Evolutionary conservation across 1,140 invertebrate genomes (phyloP), one percentile per base, ranked within the genome.

Genomic region (Solenopsis invicta): DNA sequence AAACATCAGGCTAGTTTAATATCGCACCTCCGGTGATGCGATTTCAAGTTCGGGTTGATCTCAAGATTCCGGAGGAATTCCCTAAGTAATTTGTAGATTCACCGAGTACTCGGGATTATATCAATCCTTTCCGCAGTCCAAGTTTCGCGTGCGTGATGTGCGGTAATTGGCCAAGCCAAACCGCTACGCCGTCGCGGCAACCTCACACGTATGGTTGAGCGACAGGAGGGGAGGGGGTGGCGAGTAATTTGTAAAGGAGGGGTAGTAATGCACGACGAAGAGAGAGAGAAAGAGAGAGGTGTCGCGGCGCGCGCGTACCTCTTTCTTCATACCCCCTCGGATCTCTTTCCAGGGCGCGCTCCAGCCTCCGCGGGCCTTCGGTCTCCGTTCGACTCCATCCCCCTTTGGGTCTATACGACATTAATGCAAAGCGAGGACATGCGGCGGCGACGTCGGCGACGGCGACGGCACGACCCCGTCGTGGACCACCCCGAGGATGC

Each of bases 401-500:
- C 21, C 21, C 71, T 75, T 62, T 29, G 50, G 34, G 37, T 87
- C 86, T 52, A 29, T 29, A 59, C 61, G 76, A 78, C 89, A 91
- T 90, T 92, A 92, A 93, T 93, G 92, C 90, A 89, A 91, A 92
- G 88, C 81, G 90, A 85, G 69, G 77, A 89, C 89, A 90, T 84
- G 91, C 91, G 90, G 90, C 88, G 90, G n/a, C 66, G 64, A 18
- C 52, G 78, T 5, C 64, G 64, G 21, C 48, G 77, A 12, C 59
- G 88, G 87, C 87, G 89, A 85, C 89, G 90, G 90, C 82, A 80
- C 74, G 74, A 92, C 69, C 69, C 64, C 34, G 48, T 71, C 84
- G 91, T 90, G 90, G 90, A 91, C 89, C 90, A 94, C 18, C 82
- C 92, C 91, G 89, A 93, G 92, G 89, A 94, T 93, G 94, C 93